These are phyloP conservation scores for Drosophila jambulina DNA, from an alignment of 1,140 invertebrate species.

Conservation along the genomic window DNA sequence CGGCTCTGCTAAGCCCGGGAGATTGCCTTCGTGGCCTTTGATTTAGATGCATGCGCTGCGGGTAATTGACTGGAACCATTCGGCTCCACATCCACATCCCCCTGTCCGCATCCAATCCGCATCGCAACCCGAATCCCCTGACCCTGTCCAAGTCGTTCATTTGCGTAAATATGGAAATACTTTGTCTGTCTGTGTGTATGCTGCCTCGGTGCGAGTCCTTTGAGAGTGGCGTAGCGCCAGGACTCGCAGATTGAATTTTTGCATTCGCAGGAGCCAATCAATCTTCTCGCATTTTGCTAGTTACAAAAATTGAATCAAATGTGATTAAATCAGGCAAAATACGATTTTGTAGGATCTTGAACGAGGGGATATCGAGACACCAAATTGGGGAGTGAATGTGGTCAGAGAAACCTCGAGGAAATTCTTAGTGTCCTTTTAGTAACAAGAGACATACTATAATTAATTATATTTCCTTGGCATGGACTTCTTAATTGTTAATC, in stretches of 20 bases:
- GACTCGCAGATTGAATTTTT: slow-evolving; percentile 40
- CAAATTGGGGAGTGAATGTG: neutral
- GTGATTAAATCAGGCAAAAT: slow-evolving; percentile 29
- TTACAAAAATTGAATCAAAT: slow-evolving; percentile 44
- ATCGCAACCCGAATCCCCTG: slow-evolving; percentile 12
- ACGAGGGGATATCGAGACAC: neutral
- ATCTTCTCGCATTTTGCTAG: slow-evolving; percentile 24
- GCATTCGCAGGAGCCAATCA: slow-evolving; percentile 35
- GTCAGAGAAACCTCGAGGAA: neutral
- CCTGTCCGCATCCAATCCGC: neutral
- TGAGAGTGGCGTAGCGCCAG: slow-evolving; percentile 17
- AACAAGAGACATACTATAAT: neutral
- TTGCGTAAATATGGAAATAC: slow-evolving; percentile 49
- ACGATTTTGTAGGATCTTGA: slow-evolving; percentile 3
- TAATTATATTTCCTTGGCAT: neutral
- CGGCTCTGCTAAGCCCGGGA: slow-evolving; percentile 28
- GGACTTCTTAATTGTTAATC: too few relatives aligned
- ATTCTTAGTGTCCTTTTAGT: neutral
- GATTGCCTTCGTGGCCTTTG: slow-evolving; percentile 55
- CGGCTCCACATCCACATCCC: slow-evolving; percentile 17
- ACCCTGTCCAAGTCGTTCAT: slow-evolving; percentile 49
- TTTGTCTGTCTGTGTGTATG: slow-evolving; percentile 20
- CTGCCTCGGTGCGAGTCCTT: slow-evolving; percentile 5
- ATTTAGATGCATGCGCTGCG: slow-evolving; percentile 49
- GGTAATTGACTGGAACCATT: slow-evolving; percentile 66